Percentiles rank a stretch among this genome's conserved stretches.
Conservation (phyloP, 2,797 vertebrate species). For the Macrochelys suwanniensis region DNA sequence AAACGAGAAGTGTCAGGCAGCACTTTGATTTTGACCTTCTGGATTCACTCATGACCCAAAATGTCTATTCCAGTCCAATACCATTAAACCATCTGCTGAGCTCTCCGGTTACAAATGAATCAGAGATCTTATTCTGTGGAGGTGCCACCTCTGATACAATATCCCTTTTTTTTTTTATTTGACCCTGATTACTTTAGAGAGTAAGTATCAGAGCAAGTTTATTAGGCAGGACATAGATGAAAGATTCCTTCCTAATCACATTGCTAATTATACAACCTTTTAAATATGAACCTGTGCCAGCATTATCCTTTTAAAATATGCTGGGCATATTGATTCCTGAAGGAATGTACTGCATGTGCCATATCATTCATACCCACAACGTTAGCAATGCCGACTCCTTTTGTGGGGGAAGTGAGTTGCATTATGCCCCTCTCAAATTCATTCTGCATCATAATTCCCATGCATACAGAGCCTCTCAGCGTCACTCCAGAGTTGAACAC, state of each 20-base stretch:
- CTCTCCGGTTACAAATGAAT: constrained; percentile 58
- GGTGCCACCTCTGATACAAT: constrained; percentile 55
- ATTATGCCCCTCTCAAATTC: neutral
- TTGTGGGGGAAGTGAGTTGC: neutral
- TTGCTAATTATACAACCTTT: constrained; percentile 51
- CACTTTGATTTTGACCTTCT: constrained; percentile 48
- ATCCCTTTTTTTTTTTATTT: constrained; percentile 66
- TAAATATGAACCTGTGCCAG: constrained; percentile 33
- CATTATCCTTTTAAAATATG: constrained; percentile 10
- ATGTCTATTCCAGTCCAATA: constrained; percentile 46
- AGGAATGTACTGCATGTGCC: neutral
- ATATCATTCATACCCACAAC: neutral
- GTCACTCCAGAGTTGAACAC: neutral
- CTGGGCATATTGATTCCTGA: constrained; percentile 7
- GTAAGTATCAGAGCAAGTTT: constrained; percentile 31
- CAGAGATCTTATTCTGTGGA: constrained; percentile 57
- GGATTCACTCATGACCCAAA: constrained; percentile 64
- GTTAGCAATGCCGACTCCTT: neutral
- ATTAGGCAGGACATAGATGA: constrained; percentile 43
- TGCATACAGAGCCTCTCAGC: neutral
- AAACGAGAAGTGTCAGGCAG: constrained; percentile 19
- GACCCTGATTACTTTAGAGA: constrained; percentile 44
- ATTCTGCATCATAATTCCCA: neutral
- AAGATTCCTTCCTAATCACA: constrained; percentile 51
- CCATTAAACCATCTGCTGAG: constrained; percentile 41